Evolutionary conservation across 2,888 invertebrate species (phyloP).

Genomic region (Hipparchia semele): DNA sequence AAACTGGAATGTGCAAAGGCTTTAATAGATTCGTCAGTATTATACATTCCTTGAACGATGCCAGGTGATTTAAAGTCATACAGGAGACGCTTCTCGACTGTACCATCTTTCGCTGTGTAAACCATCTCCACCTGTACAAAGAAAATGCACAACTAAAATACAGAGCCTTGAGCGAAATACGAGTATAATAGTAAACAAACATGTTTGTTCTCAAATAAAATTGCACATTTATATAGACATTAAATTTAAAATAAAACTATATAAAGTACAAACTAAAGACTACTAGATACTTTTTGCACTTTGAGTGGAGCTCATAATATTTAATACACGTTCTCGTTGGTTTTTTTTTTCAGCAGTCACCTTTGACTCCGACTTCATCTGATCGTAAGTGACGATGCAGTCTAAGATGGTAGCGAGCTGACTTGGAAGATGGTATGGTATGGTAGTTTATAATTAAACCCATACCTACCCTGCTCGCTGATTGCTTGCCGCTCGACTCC

Average conservation of each 20-base stretch:
- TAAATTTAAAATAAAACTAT: too few species aligned
- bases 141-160: conserved; percentile 16
- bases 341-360: not conserved
- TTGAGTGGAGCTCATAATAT: too few species aligned
- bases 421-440: too few species aligned
- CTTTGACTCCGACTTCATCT: too few species aligned
- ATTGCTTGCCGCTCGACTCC: too few species aligned
- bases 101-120: conserved; percentile 85
- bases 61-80: conserved; percentile 89
- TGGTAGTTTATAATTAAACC: too few species aligned
- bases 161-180: not conserved
- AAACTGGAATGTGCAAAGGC: conserved; percentile 95
- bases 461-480: too few species aligned
- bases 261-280: too few species aligned
- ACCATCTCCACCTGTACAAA: conserved; percentile 86
- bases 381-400: too few species aligned
- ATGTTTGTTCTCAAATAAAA: not conserved
- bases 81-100: conserved; percentile 82
- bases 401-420: too few species aligned
- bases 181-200: not conserved
- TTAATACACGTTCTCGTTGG: too few species aligned
- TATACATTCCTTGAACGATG: conserved; percentile 95
- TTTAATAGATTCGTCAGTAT: conserved; percentile 92
- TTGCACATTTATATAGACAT: not conserved
- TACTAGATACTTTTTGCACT: too few species aligned